Conservation (phyloP, 1,140 invertebrate species). For the Philotrypesis tridentata region DNA sequence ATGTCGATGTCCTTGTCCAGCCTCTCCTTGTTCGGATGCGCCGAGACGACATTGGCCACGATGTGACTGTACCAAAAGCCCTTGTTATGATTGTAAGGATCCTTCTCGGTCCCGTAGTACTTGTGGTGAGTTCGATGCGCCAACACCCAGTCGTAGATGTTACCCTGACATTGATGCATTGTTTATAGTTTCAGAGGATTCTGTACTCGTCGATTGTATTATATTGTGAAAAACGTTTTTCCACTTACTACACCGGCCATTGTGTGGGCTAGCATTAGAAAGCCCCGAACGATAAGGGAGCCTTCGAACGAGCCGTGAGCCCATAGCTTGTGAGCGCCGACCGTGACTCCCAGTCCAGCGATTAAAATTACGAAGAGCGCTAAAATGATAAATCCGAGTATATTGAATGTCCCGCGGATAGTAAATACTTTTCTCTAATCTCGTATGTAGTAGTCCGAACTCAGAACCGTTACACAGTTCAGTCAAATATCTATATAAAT, state of each 20-base stretch:
- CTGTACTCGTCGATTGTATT: too few relatives aligned
- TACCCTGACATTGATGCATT: constrained; percentile 74
- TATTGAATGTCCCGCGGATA: too few relatives aligned
- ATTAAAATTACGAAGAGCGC: constrained; percentile 76
- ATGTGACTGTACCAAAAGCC: constrained; percentile 93
- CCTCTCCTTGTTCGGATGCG: constrained; percentile 82
- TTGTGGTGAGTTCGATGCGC: constrained; percentile 94
- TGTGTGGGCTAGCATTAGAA: constrained; percentile 87
- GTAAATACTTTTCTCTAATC: too few relatives aligned
- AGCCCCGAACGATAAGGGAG: constrained; percentile 78
- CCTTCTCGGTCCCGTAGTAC: constrained; percentile 89
- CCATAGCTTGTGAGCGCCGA: constrained; percentile 93
- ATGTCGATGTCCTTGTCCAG: constrained; percentile 86
- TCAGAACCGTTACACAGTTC: too few relatives aligned
- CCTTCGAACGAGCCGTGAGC: constrained; percentile 90
- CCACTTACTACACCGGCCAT: constrained; percentile 86
- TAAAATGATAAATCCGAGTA: too few relatives aligned
- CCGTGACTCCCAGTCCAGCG: constrained; percentile 83
- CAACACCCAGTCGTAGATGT: constrained; percentile 85
- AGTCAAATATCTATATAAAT: too few relatives aligned
- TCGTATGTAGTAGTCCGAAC: too few relatives aligned
- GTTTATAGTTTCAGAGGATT: too few relatives aligned
- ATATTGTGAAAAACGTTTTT: too few relatives aligned
- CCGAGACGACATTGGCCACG: constrained; percentile 78
- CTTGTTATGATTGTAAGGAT: constrained; percentile 90